Evolutionary conservation across 2,113 vertebrate species (phyloP).

Genomic region (Odobenus rosmarus): DNA sequence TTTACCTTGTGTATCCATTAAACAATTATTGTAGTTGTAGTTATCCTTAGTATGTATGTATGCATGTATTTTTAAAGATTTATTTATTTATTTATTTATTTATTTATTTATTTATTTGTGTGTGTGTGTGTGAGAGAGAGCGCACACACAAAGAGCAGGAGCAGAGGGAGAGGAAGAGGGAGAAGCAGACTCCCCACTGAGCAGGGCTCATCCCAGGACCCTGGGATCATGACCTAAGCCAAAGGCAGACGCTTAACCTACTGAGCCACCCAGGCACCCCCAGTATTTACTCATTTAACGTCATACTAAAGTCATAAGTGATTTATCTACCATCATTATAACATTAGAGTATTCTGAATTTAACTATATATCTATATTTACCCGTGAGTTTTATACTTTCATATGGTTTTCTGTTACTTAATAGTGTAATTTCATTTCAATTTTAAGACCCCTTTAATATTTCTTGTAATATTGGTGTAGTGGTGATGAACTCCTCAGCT

Average conservation of each 20-base stretch:
- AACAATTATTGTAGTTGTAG: not conserved
- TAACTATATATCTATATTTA: not conserved
- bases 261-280: not conserved
- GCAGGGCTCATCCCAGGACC: not conserved
- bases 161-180: not conserved
- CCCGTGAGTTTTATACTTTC: not conserved
- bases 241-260: not conserved
- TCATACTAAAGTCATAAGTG: not conserved
- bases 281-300: not conserved
- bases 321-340: not conserved
- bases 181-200: not conserved
- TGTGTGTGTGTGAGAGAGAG: too few species aligned
- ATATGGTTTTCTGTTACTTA: not conserved
- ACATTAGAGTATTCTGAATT: not conserved
- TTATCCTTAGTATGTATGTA: not conserved
- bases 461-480: not conserved
- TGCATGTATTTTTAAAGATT: not conserved
- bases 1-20: not conserved
- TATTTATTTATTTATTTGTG: too few species aligned
- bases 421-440: not conserved
- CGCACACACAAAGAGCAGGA: too few species aligned
- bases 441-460: not conserved
- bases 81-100: not conserved
- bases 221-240: not conserved
- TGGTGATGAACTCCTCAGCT: not conserved